These are phyloP conservation scores for Lydus trimaculatus DNA, from an alignment of 2,888 invertebrate species.

Conservation along the genomic window DNA sequence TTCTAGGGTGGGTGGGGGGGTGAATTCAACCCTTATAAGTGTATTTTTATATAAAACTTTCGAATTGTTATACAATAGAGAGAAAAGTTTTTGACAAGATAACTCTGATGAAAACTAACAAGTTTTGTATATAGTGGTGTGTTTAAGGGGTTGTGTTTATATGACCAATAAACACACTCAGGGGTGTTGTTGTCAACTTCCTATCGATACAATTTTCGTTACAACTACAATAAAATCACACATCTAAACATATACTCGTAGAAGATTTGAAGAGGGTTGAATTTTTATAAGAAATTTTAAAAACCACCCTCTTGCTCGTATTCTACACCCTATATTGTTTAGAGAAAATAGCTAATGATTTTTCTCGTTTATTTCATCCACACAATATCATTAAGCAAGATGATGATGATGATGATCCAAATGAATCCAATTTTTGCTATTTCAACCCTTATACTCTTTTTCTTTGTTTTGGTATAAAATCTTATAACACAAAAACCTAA, in stretches of 20 bases:
- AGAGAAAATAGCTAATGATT: background rate
- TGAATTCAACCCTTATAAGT: background rate
- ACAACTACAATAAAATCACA: conserved; percentile 11
- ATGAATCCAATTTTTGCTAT: background rate
- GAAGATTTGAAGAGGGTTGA: background rate
- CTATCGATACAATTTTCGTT: conserved; percentile 6
- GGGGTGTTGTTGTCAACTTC: conserved; percentile 42
- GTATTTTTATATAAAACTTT: too few relatives aligned
- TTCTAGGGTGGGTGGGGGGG: too few relatives aligned
- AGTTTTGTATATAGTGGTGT: conserved; percentile 21
- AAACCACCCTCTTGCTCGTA: background rate
- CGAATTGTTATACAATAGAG: background rate
- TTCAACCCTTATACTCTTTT: conserved; percentile 45
- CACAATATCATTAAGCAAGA: background rate
- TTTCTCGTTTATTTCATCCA: background rate
- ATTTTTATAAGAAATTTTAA: background rate
- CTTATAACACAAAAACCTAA: background rate
- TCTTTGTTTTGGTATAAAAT: conserved; percentile 19
- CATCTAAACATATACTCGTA: too few relatives aligned
- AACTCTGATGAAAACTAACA: background rate
- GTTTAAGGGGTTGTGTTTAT: conserved; percentile 46
- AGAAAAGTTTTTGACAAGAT: background rate
- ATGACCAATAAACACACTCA: conserved; percentile 50
- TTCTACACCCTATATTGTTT: too few relatives aligned
- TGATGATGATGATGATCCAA: background rate